Evolutionary conservation across 2,113 vertebrate genomes (phyloP).

Genomic region (Rafetus swinhoei): DNA sequence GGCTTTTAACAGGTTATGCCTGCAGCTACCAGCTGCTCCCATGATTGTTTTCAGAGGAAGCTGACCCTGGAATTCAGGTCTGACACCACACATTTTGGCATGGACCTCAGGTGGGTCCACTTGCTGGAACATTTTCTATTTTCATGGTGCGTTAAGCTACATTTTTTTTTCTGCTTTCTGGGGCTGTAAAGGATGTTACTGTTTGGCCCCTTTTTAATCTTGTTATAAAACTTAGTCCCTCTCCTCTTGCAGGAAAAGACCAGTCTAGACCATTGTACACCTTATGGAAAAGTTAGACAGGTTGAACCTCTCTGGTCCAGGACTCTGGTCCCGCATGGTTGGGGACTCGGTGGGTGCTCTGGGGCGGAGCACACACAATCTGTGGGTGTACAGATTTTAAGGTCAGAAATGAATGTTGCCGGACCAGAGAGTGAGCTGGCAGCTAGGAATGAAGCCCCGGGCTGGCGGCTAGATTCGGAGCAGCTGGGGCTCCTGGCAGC

Average conservation of each 20-base stretch:
- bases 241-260: not conserved
- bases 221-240: not conserved
- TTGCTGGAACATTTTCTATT: not conserved
- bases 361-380: too few relatives aligned
- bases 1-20: not conserved
- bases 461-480: too few relatives aligned
- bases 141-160: not conserved
- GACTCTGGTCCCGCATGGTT: too few relatives aligned
- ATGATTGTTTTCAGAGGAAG: not conserved
- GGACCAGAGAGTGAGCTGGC: too few relatives aligned
- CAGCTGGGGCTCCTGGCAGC: too few relatives aligned
- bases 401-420: too few relatives aligned
- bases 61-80: not conserved
- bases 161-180: not conserved
- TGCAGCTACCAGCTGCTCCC: not conserved
- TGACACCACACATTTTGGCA: not conserved
- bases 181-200: not conserved
- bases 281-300: not conserved
- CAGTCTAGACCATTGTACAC: not conserved
- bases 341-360: too few relatives aligned
- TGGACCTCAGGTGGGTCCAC: not conserved
- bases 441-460: too few relatives aligned
- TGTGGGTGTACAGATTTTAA: too few relatives aligned
- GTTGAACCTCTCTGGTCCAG: too few relatives aligned
- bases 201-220: not conserved